These are phyloP conservation scores for Centropus unirufus DNA, from an alignment of 2,113 vertebrate genomes.

Conservation along the genomic window DNA sequence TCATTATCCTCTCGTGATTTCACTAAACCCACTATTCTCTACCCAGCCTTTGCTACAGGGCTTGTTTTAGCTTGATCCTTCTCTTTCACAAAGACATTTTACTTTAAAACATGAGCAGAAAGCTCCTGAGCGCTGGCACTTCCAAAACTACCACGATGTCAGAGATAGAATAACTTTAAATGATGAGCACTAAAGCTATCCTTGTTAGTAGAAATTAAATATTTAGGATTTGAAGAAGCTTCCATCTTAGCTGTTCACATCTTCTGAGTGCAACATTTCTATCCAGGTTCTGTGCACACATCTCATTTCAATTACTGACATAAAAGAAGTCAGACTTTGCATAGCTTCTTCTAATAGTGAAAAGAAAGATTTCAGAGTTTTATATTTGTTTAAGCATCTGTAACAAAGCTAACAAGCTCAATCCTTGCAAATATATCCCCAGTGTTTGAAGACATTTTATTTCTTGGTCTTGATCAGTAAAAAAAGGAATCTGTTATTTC, in stretches of 20 bases:
- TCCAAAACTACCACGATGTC: conserved; percentile 3
- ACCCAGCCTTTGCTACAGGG: not conserved
- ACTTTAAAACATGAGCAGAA: not conserved
- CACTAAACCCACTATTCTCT: not conserved
- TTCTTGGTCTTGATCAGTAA: conserved; percentile 5
- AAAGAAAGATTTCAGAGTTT: conserved; percentile 12
- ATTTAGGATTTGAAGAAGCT: conserved; percentile 34
- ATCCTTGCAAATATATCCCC: not conserved
- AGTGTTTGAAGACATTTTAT: conserved; percentile 4
- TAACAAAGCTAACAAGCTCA: conserved; percentile 8
- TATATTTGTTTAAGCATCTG: conserved; percentile 8
- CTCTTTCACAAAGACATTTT: not conserved
- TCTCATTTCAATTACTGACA: conserved; percentile 5
- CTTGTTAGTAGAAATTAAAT: conserved; percentile 43
- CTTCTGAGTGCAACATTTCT: conserved; percentile 11
- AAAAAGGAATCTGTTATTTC: not conserved
- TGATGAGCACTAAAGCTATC: conserved; percentile 21
- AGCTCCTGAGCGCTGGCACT: not conserved
- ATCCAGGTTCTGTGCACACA: not conserved
- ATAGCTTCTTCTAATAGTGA: not conserved
- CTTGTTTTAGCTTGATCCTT: not conserved
- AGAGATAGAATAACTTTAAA: conserved; percentile 31
- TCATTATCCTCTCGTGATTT: not conserved
- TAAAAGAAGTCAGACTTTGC: not conserved
- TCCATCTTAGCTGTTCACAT: conserved; percentile 34